A percentile compares a stretch with the other conserved stretches of the same genome.
Evolutionary conservation across 2,113 vertebrate species (phyloP).

Genomic region (Rhombomys opimus): DNA sequence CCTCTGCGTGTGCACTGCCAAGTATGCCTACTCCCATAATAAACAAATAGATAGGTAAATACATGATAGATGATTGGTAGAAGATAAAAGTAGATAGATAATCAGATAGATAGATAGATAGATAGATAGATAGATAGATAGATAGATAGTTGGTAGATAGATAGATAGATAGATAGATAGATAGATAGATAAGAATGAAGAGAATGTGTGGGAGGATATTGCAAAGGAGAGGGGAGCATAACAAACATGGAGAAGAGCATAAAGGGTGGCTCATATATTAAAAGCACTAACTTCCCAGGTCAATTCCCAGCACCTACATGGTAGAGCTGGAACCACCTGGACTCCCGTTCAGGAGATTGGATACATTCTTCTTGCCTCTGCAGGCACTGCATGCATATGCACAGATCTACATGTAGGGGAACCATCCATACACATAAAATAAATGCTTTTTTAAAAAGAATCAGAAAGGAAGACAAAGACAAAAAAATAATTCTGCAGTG

Average conservation of each 20-base stretch:
- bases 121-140: neutral
- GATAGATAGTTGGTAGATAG: too few species aligned
- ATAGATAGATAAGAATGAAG: neutral
- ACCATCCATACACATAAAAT: neutral
- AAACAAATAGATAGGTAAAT: neutral
- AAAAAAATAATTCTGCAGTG: neutral
- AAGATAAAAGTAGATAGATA: too few species aligned
- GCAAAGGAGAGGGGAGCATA: neutral
- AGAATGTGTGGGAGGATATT: neutral
- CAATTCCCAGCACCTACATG: neutral
- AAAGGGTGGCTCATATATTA: neutral
- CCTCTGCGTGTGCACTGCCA: neutral
- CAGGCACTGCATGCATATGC: neutral
- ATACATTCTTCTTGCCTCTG: neutral
- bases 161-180: neutral
- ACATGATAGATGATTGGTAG: neutral
- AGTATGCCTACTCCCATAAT: neutral
- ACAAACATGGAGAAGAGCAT: neutral
- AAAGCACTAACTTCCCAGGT: neutral
- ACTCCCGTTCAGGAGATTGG: neutral
- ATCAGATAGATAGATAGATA: neutral
- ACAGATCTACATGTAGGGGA: neutral
- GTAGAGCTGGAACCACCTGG: neutral
- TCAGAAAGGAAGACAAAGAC: neutral
- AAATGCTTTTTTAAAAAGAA: neutral